Conservation (phyloP, 2,797 vertebrate genomes). For the Clarias fuscus region DNA sequence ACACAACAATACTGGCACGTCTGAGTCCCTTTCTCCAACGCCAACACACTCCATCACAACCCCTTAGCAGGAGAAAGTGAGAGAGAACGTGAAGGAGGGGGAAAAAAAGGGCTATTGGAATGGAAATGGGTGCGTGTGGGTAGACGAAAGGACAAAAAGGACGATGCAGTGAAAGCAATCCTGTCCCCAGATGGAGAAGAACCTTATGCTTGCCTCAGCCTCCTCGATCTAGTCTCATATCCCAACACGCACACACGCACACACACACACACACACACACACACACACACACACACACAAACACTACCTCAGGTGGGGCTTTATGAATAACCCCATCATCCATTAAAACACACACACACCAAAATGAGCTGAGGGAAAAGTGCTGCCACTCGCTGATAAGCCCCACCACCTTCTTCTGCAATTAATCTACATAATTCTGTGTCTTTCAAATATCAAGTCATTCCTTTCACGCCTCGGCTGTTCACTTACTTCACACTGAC, state of each 20-base stretch:
- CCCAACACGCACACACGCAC: slow-evolving; percentile 29
- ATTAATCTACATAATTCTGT: slow-evolving; percentile 60
- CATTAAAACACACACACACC: slow-evolving; percentile 53
- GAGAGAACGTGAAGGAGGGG: not conserved
- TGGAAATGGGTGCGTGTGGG: slow-evolving; percentile 48
- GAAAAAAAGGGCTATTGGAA: slow-evolving; percentile 37
- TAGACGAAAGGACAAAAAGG: slow-evolving; percentile 50
- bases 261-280: slow-evolving; percentile 17
- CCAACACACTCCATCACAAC: slow-evolving; percentile 44
- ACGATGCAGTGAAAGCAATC: slow-evolving; percentile 47
- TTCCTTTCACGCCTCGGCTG: slow-evolving; percentile 59
- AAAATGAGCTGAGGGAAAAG: slow-evolving; percentile 57
- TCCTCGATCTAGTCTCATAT: slow-evolving; percentile 34
- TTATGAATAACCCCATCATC: slow-evolving; percentile 58
- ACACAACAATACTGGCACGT: slow-evolving; percentile 41
- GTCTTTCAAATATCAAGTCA: slow-evolving; percentile 54
- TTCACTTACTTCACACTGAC: slow-evolving; percentile 45
- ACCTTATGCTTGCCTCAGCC: slow-evolving; percentile 41
- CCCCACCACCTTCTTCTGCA: slow-evolving; percentile 48
- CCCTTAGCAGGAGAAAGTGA: slow-evolving; percentile 14
- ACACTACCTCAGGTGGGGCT: slow-evolving; percentile 43
- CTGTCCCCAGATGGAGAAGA: slow-evolving; percentile 43
- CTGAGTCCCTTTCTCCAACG: slow-evolving; percentile 41
- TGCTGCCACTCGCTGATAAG: slow-evolving; percentile 57
- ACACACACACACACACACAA: slow-evolving; percentile 26